A percentile compares a stretch with the other conserved stretches of the same genome.
Conservation (phyloP, 2,888 invertebrate species). For the Ornithoptera alexandrae region DNA sequence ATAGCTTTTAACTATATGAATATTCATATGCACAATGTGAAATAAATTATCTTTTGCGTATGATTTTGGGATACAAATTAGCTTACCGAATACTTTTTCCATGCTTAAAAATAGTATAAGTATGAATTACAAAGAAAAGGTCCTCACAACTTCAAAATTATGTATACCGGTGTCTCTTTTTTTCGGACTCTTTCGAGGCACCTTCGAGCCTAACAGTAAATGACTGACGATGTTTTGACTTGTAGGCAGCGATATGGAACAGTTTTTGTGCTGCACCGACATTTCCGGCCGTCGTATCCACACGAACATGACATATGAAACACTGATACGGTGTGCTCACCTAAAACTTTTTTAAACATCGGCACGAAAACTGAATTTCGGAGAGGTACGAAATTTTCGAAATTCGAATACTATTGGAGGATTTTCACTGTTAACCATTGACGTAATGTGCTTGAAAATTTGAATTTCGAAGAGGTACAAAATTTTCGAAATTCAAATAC, state of each 20-base stretch:
- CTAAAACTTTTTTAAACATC: slow-evolving; percentile 9
- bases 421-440: background rate
- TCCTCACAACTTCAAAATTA: too few species aligned
- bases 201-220: slow-evolving; percentile 28
- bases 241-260: slow-evolving; percentile 44
- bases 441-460: background rate
- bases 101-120: too few species aligned
- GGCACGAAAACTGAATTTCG: slow-evolving; percentile 9
- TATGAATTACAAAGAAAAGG: too few species aligned
- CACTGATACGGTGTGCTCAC: slow-evolving; percentile 29
- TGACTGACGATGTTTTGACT: slow-evolving; percentile 48
- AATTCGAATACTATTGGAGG: too few species aligned
- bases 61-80: too few species aligned
- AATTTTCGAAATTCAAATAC: too few species aligned
- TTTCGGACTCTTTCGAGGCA: slow-evolving; percentile 19
- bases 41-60: too few species aligned
- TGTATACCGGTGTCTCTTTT: slow-evolving; percentile 1
- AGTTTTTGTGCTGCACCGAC: slow-evolving; percentile 46
- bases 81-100: too few species aligned
- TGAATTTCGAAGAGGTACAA: slow-evolving; percentile 2
- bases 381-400: background rate
- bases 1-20: too few species aligned
- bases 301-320: slow-evolving; percentile 40
- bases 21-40: too few species aligned
- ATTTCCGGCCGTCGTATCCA: slow-evolving; percentile 45